Evolutionary conservation across 2,113 vertebrate genomes (phyloP).

Genomic region (Tachysurus vachellii): DNA sequence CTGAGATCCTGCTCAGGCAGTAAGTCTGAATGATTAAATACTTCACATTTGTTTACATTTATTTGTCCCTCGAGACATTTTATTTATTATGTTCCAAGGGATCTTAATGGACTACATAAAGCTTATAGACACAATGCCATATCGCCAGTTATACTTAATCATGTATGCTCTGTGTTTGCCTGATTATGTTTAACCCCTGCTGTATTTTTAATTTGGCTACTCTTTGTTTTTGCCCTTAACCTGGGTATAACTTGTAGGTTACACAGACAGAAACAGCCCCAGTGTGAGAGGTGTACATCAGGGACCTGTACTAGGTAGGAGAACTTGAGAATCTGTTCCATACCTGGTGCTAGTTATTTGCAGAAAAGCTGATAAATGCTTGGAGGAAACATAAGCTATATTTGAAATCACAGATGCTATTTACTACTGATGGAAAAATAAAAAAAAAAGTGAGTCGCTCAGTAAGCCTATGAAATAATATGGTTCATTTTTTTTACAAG

Average conservation of each 20-base stretch:
- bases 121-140: not conserved
- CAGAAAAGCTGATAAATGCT: not conserved
- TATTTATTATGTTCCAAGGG: not conserved
- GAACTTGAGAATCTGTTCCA: not conserved
- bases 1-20: not conserved
- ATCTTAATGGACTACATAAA: not conserved
- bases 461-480: constrained; percentile 6
- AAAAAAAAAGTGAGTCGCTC: not conserved
- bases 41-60: not conserved
- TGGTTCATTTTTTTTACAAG: constrained; percentile 1
- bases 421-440: not conserved
- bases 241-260: not conserved
- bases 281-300: not conserved
- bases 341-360: not conserved
- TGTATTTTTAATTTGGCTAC: not conserved
- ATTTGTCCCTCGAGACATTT: not conserved
- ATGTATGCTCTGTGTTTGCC: not conserved
- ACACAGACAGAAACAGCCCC: not conserved
- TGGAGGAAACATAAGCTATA: not conserved
- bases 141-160: not conserved
- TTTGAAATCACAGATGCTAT: constrained; percentile 17
- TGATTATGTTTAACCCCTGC: not conserved
- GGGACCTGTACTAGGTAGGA: constrained; percentile 2
- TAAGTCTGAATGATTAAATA: not conserved
- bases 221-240: not conserved